A percentile compares a stretch with the other conserved stretches of the same genome.
These are phyloP conservation scores for Agapornis canus DNA, from an alignment of 2,797 vertebrate species.

Conservation along the genomic window DNA sequence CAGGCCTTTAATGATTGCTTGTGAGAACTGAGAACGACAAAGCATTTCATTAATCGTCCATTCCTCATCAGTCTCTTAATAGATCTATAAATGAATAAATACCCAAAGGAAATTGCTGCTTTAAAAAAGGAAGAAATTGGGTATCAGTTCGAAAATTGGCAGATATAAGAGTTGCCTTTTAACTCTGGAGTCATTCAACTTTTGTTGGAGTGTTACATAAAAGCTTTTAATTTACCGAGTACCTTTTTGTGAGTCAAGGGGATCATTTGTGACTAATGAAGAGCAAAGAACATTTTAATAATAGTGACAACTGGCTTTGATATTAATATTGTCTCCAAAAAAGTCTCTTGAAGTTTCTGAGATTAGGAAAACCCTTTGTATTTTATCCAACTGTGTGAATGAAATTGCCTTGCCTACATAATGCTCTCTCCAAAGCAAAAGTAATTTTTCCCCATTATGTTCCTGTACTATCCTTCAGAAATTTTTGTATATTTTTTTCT, in stretches of 20 bases:
- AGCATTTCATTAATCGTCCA: conserved; percentile 27
- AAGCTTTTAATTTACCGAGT: conserved; percentile 72
- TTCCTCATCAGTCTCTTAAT: conserved; percentile 42
- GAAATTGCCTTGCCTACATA: conserved; percentile 65
- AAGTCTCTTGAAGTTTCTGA: conserved; percentile 68
- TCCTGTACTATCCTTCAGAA: conserved; percentile 32
- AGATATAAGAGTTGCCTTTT: conserved; percentile 66
- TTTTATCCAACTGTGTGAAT: conserved; percentile 70
- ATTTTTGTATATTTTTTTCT: conserved; percentile 27
- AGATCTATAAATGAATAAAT: conserved; percentile 57
- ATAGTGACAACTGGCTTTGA: conserved; percentile 69
- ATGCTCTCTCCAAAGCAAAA: conserved; percentile 42
- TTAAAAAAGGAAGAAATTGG: conserved; percentile 39
- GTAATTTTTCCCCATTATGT: conserved; percentile 60
- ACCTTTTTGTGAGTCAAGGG: conserved; percentile 69
- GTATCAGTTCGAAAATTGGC: conserved; percentile 45
- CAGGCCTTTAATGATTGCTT: conserved; percentile 28
- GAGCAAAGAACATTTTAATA: conserved; percentile 70
- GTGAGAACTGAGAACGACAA: neutral
- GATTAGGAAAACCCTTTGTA: conserved; percentile 60
- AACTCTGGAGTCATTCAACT: conserved; percentile 60
- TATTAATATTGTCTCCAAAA: conserved; percentile 69
- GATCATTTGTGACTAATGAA: conserved; percentile 74
- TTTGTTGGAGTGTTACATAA: conserved; percentile 69
- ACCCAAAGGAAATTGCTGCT: conserved; percentile 39